Conservation (phyloP, 2,888 invertebrate genomes). For the Athripsodes cinereus region DNA sequence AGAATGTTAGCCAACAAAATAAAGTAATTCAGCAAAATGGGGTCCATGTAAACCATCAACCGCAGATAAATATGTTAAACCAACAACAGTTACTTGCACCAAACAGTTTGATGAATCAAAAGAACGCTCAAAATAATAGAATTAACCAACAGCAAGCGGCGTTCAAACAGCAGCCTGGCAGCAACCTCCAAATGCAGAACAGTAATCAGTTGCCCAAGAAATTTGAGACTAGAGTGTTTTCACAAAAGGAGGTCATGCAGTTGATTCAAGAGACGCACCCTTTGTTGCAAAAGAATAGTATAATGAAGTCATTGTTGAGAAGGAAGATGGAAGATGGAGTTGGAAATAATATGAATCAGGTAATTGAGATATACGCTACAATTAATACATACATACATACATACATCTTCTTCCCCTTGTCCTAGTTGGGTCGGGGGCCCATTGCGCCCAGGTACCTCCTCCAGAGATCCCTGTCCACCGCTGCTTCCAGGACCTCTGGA, state of each 20-base stretch:
- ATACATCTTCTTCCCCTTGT: too few species aligned
- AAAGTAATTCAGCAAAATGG: neutral
- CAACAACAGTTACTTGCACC: neutral
- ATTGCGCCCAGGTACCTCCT: too few species aligned
- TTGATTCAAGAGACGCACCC: constrained; percentile 46
- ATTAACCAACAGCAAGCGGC: neutral
- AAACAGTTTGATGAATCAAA: constrained; percentile 6
- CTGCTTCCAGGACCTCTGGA: too few species aligned
- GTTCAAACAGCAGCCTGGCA: constrained; percentile 8
- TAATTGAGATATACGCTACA: neutral
- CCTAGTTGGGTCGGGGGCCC: too few species aligned
- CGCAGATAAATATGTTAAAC: neutral
- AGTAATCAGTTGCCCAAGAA: neutral
- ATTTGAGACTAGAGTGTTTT: constrained; percentile 17
- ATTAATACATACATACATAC: too few species aligned
- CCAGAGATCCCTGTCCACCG: too few species aligned
- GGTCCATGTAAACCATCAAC: neutral
- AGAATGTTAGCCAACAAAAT: neutral
- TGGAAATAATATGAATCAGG: constrained; percentile 15
- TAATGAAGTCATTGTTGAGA: constrained; percentile 14
- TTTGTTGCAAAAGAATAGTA: constrained; percentile 39
- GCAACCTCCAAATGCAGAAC: constrained; percentile 8
- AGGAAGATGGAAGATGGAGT: constrained; percentile 9
- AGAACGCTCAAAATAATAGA: constrained; percentile 5
- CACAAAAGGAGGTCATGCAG: constrained; percentile 36